phyloP scores from a whole-genome alignment of 1,140 invertebrate genomes.

The Calosoma granatense region DNA sequence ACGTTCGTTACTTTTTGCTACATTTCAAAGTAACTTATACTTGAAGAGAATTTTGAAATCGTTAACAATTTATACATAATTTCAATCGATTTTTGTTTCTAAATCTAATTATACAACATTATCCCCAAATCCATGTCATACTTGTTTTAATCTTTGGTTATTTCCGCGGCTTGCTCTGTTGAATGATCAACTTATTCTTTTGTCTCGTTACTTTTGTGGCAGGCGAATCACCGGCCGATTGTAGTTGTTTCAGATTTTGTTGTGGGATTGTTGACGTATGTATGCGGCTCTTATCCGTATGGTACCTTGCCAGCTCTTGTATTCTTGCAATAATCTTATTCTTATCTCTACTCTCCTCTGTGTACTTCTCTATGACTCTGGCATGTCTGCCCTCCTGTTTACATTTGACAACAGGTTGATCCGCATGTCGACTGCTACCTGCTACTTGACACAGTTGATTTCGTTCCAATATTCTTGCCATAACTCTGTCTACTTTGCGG shows the following conservation, averaged over 20 bases:
- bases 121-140: too few species aligned
- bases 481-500: conserved; percentile 14
- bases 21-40: too few species aligned
- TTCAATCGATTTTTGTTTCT: too few species aligned
- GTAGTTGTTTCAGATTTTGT: conserved; percentile 47
- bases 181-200: conserved; percentile 66
- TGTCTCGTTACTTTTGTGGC: conserved; percentile 64
- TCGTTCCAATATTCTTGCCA: conserved; percentile 11
- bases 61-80: too few species aligned
- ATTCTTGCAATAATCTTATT: conserved; percentile 28
- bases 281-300: conserved; percentile 11
- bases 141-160: too few species aligned
- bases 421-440: not conserved
- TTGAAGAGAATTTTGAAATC: too few species aligned
- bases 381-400: conserved; percentile 15
- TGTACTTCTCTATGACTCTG: conserved; percentile 3
- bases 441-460: not conserved
- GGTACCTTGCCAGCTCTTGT: conserved; percentile 24
- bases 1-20: too few species aligned
- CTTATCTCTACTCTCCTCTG: conserved; percentile 22
- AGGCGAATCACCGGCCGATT: conserved; percentile 43
- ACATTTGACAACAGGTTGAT: not conserved
- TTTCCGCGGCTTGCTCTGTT: conserved; percentile 37
- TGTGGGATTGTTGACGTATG: conserved; percentile 41
- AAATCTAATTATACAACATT: too few species aligned